Conservation (phyloP, 2,113 vertebrate species). For the Nothoprocta pentlandii region DNA sequence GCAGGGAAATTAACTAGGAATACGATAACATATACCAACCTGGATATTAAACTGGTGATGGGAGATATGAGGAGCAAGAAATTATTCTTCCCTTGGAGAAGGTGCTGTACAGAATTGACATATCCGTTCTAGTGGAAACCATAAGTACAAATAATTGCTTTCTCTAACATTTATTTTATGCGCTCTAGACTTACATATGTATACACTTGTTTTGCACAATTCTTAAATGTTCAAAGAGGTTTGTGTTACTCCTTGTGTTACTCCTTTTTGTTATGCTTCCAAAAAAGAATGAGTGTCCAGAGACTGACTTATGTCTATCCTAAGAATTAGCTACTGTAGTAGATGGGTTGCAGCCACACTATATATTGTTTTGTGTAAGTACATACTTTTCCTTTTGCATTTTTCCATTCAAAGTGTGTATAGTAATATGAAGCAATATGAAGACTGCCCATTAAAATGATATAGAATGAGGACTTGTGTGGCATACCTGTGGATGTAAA, state of each 20-base stretch:
- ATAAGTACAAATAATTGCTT: not conserved
- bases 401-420: not conserved
- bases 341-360: not conserved
- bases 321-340: not conserved
- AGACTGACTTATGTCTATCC: not conserved
- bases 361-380: not conserved
- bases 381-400: not conserved
- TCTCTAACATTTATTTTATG: not conserved
- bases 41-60: constrained; percentile 1
- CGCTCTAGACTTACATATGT: not conserved
- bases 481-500: not conserved
- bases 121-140: not conserved
- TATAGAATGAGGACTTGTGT: no score
- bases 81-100: not conserved
- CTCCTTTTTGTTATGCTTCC: not conserved
- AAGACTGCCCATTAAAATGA: not conserved
- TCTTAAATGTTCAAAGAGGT: not conserved
- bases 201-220: not conserved
- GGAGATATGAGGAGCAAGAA: not conserved
- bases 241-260: not conserved
- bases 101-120: not conserved
- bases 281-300: not conserved
- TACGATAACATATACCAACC: not conserved
- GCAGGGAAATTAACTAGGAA: constrained; percentile 10
- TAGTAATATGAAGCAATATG: not conserved